Evolutionary conservation across 2,797 vertebrate species (phyloP), one percentile per base, ranked within the genome.

Genomic region (Nyctibius grandis): DNA sequence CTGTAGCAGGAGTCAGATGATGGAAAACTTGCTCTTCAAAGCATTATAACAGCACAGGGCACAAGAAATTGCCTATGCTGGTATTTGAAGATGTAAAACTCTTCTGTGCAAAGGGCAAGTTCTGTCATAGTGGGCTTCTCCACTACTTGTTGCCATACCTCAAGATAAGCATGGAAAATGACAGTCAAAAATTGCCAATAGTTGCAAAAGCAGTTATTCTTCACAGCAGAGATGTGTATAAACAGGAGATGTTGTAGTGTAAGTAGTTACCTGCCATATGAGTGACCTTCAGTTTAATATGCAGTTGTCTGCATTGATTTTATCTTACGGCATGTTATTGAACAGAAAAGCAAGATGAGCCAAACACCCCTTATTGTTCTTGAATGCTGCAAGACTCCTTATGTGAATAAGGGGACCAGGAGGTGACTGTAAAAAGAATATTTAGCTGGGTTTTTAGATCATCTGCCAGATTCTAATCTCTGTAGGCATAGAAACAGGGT

Each of bases 341-440:
- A 79, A 89, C 88, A 84, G 76, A 90, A 93, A 86, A 78, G 85
- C 75, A 74, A 68, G 74, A 96, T 53, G 91, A 93, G 85, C 73
- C 83, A 91, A 90, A 92, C 63, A 59, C 59, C 68, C 60, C 92
- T 91, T 25, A 94, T 89, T 91, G 94, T 85, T 96, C 91, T 86
- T 84, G 73, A 95, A 69, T 78, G 74, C 57, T 86, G 88, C 76
- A 94, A 92, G 91, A 25, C 85, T 90, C 47, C 63, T 75, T 38
- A 45, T 69, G 65, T 73, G 94, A 91, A 76, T 84, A 85, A 78
- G 53, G 47, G 89, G 83, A 95, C 89, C 29, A 57, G 83, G 93
- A 95, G 95, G 94, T 96, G 94, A 93, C 94, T 94, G 65, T 93
- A 94, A 95, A 96, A 96, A 95, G 95, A 96, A 94, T 95, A 93